These are phyloP conservation scores for Anoura caudifer DNA, from an alignment of 2,113 vertebrate species.

Conservation along the genomic window DNA sequence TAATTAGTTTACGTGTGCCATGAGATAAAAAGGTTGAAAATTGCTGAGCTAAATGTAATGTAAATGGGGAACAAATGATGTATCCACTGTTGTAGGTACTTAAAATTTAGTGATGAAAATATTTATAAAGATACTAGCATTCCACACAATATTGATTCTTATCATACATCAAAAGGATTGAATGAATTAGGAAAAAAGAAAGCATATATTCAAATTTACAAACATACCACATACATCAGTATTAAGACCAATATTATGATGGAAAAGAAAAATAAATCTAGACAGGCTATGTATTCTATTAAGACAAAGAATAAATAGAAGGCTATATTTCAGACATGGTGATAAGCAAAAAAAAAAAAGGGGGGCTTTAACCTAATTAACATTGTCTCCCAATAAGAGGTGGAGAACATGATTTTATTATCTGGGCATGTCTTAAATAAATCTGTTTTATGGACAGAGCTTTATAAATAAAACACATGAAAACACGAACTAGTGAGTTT, in stretches of 20 bases:
- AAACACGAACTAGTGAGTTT: conserved; percentile 3
- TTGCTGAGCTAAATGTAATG: neutral
- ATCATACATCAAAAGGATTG: conserved; percentile 23
- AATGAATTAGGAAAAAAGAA: neutral
- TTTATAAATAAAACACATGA: neutral
- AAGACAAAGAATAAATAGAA: neutral
- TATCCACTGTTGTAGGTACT: neutral
- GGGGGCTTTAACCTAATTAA: neutral
- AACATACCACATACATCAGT: neutral
- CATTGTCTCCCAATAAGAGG: neutral
- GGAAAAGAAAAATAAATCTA: neutral
- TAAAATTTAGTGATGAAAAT: conserved; percentile 23
- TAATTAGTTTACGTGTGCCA: neutral
- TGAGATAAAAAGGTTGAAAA: neutral
- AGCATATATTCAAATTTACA: neutral
- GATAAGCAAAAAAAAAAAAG: neutral
- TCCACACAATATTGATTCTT: neutral
- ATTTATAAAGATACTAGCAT: neutral
- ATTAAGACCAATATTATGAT: neutral
- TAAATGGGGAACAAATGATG: neutral
- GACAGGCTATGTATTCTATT: neutral
- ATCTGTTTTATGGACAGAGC: neutral
- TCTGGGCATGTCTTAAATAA: neutral
- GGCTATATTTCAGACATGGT: neutral
- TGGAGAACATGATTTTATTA: neutral